Evolutionary conservation across 2,888 invertebrate genomes (phyloP), one percentile per base, ranked within the genome.

Genomic region (Drosophila nr. fundita): DNA sequence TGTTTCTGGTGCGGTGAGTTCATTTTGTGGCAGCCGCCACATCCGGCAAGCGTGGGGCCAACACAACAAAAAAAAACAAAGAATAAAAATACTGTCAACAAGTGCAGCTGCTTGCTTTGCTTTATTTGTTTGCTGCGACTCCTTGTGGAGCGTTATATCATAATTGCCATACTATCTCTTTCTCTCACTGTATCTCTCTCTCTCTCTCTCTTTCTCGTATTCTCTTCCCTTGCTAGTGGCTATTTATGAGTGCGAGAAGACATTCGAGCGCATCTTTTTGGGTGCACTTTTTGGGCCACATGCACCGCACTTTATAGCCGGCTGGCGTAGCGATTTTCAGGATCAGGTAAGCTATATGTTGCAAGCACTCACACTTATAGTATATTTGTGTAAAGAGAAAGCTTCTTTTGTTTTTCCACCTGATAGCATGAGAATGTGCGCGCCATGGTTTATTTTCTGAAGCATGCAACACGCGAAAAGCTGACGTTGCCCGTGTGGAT

Each of bases 321-420:
- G 97, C 6, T 97, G 97, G 97, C 96, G 97, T 89, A 97, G 97
- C 78, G 97, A 97, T 92, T 97, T 97, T 89, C 94, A 94, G 78
- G 95, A 95, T 89, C 93, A 93, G 91, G 93, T 93, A 67, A 83
- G 78, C 48, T 38, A 50, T 27, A 42, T 65, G 45, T 29, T 11
- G n/a, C 11, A 50, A 30, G 3, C n/a, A 38, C 21, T 53, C 32
- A 7, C 52, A 15, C 4, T 15, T 24, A 68, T 18, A 4, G 29
- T 24, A 11, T 32, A 24, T 27, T 48, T 36, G 5, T n/a, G 15
- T 45, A 45, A 18, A 15, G 45, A 2, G 21, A 45, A 24, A 8
- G n/a, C n/a, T 24, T 15, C 32, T 57, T 53, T 58, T 55, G 29
- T 68, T 36, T 21, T 59, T 27, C 49, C 50, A 38, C 66, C 27